phyloP scores from a whole-genome alignment of 2,797 vertebrate species.

The Acrocephalus scirpaceus region DNA sequence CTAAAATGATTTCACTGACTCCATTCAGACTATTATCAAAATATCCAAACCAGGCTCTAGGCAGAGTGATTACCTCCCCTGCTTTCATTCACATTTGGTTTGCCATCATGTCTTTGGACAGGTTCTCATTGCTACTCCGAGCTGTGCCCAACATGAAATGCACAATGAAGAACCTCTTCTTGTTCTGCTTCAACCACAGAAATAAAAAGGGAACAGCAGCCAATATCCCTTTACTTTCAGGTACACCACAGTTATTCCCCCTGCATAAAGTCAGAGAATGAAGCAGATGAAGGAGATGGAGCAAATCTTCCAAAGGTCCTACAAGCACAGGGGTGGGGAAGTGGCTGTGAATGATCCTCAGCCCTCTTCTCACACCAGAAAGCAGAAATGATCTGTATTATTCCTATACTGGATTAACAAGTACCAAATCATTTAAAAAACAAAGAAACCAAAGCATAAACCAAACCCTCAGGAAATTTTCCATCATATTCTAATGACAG shows the following conservation, averaged over 20 bases:
- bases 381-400: neutral
- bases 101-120: neutral
- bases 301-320: neutral
- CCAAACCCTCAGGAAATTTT: neutral
- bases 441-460: neutral
- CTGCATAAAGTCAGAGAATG: neutral
- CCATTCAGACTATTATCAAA: slow-evolving; percentile 49
- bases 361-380: neutral
- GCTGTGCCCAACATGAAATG: neutral
- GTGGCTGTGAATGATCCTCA: neutral
- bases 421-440: neutral
- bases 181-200: neutral
- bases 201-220: neutral
- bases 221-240: neutral
- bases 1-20: slow-evolving; percentile 55
- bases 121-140: neutral
- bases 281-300: neutral
- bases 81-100: slow-evolving; percentile 33
- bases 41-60: slow-evolving; percentile 28
- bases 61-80: slow-evolving; percentile 42
- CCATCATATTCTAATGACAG: neutral
- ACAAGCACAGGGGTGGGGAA: neutral
- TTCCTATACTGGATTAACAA: neutral
- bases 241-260: neutral
- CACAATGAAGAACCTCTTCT: neutral